Evolutionary conservation across 2,797 vertebrate species (phyloP).

Genomic region (Scolopax bukidnonensis): DNA sequence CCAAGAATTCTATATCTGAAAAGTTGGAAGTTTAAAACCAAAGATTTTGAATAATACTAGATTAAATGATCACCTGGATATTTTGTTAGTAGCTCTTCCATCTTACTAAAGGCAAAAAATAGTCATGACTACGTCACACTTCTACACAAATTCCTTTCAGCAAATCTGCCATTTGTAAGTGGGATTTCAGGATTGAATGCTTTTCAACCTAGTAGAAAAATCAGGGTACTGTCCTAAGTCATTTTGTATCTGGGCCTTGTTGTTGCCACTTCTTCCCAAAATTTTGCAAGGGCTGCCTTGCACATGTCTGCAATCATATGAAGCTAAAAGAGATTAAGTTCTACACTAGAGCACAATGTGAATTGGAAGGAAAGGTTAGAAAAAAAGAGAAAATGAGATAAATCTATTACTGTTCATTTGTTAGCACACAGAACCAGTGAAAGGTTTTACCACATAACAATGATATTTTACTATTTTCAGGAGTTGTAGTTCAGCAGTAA

Average conservation of each 20-base stretch:
- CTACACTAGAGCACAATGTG: background rate
- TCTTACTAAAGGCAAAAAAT: slow-evolving; percentile 4
- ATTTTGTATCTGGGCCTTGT: background rate
- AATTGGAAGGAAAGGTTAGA: background rate
- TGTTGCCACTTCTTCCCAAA: background rate
- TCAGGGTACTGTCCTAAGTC: background rate
- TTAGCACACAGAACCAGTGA: background rate
- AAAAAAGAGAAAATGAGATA: background rate
- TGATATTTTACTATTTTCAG: background rate
- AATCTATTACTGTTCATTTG: background rate
- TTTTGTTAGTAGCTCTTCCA: background rate
- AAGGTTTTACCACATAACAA: background rate
- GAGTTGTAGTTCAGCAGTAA: background rate
- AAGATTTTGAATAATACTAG: background rate
- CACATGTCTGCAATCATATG: background rate
- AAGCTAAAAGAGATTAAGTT: background rate
- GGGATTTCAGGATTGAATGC: background rate
- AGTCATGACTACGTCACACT: background rate
- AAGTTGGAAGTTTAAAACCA: slow-evolving; percentile 1
- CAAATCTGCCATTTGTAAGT: background rate
- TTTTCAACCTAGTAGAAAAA: background rate
- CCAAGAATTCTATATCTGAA: background rate
- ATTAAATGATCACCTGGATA: background rate
- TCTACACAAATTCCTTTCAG: slow-evolving; percentile 10
- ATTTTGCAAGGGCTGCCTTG: background rate